Percentiles rank a stretch among this genome's conserved stretches.
Evolutionary conservation across 92 coral and sea anemone species (phyloP).

Genomic region (Galaxea fascicularis): DNA sequence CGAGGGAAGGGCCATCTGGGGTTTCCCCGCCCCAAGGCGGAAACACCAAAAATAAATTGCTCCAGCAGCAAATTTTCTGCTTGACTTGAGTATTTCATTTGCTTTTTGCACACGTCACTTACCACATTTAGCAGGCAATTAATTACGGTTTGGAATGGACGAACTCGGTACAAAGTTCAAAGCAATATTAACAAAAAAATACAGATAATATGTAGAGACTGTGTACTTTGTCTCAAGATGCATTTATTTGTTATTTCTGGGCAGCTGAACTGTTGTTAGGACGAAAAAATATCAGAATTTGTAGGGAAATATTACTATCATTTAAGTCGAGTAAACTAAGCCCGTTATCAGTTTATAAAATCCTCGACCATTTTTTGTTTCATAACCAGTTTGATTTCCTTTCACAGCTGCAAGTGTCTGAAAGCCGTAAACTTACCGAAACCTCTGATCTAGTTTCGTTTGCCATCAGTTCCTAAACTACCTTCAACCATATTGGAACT

Average conservation of each 20-base stretch:
- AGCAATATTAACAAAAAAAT: no score
- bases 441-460: no score
- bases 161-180: not conserved
- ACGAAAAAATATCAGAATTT: not conserved
- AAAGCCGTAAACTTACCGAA: no score
- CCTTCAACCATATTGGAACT: no score
- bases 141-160: not conserved
- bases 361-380: no score
- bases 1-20: conserved; percentile 24
- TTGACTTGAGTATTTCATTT: conserved; percentile 2
- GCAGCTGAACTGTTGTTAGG: not conserved
- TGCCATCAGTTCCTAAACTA: no score
- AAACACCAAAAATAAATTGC: conserved; percentile 25
- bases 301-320: not conserved
- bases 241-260: not conserved
- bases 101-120: not conserved
- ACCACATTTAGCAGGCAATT: not conserved
- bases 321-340: not conserved
- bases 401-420: no score
- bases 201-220: no score
- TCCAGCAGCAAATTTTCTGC: conserved; percentile 31
- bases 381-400: no score
- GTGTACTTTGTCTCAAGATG: no score
- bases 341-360: no score
- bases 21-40: conserved; percentile 38